Percentiles rank a stretch among this genome's conserved stretches.
Evolutionary conservation across 2,888 invertebrate species (phyloP).

Genomic region (Liopterus haemorrhoidalis): DNA sequence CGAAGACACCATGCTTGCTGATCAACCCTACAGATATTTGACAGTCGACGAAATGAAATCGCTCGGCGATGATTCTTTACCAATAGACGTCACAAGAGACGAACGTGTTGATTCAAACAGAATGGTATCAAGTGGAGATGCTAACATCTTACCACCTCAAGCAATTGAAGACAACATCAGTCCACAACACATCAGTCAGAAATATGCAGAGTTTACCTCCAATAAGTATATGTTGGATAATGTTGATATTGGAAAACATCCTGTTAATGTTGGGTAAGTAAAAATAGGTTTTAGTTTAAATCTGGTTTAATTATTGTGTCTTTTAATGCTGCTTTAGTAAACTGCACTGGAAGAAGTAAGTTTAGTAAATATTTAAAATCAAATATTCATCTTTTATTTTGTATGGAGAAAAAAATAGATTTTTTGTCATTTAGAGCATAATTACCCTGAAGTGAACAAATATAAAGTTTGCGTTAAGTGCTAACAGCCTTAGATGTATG

Average conservation of each 20-base stretch:
- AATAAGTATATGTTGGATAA: conserved; percentile 55
- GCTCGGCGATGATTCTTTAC: conserved; percentile 85
- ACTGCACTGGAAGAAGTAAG: conserved; percentile 96
- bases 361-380: conserved; percentile 34
- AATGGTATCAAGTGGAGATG: conserved; percentile 49
- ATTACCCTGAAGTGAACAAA: no score
- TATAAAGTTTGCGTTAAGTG: no score
- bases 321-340: conserved; percentile 58
- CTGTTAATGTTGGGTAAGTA: conserved; percentile 59
- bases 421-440: no score
- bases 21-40: conserved; percentile 85
- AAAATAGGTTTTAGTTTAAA: neutral
- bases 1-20: conserved; percentile 85
- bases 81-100: conserved; percentile 88
- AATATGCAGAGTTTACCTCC: conserved; percentile 46
- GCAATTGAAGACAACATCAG: conserved; percentile 58
- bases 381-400: conserved; percentile 14
- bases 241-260: conserved; percentile 54
- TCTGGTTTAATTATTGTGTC: conserved; percentile 7
- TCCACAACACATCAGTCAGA: conserved; percentile 54
- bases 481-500: no score
- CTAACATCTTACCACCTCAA: conserved; percentile 48
- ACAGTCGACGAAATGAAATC: conserved; percentile 96
- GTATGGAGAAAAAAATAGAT: no score
- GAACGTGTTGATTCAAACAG: conserved; percentile 71